These are phyloP conservation scores for Apogon hyalosoma DNA, from an alignment of 2,797 vertebrate genomes.

Conservation along the genomic window DNA sequence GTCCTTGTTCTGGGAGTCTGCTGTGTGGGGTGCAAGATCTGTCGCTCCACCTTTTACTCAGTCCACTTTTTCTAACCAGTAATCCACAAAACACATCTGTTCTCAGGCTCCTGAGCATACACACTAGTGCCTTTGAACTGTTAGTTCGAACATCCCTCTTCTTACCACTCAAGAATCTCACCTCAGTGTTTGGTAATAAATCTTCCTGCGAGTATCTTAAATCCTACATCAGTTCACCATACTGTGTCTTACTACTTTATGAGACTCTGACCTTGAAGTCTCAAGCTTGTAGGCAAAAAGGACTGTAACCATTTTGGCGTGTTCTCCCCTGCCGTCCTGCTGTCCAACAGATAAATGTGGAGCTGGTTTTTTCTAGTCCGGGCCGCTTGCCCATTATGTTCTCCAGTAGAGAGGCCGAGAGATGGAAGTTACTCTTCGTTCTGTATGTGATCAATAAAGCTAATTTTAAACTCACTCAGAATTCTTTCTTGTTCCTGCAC, in stretches of 20 bases:
- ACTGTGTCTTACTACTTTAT: conserved; percentile 45
- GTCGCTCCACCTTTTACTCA: conserved; percentile 24
- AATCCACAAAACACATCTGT: conserved; percentile 76
- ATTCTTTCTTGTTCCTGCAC: conserved; percentile 18
- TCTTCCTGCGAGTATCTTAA: conserved; percentile 51
- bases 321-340: conserved; percentile 47
- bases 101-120: conserved; percentile 53
- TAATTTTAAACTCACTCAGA: conserved; percentile 29
- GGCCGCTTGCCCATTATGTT: conserved; percentile 57
- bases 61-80: conserved; percentile 46
- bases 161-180: conserved; percentile 48
- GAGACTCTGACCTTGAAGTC: conserved; percentile 64
- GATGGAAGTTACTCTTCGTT: conserved; percentile 65
- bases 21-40: conserved; percentile 14
- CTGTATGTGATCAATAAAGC: conserved; percentile 61
- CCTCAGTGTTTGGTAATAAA: conserved; percentile 65
- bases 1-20: conserved; percentile 22
- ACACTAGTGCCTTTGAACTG: conserved; percentile 67
- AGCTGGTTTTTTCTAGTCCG: conserved; percentile 61
- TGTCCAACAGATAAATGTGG: conserved; percentile 70
- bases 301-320: conserved; percentile 64
- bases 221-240: conserved; percentile 38
- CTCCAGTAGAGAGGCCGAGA: conserved; percentile 43
- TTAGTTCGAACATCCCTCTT: conserved; percentile 40
- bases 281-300: conserved; percentile 38